Conservation (phyloP, 2,797 vertebrate genomes). For the Manis pentadactyla region DNA sequence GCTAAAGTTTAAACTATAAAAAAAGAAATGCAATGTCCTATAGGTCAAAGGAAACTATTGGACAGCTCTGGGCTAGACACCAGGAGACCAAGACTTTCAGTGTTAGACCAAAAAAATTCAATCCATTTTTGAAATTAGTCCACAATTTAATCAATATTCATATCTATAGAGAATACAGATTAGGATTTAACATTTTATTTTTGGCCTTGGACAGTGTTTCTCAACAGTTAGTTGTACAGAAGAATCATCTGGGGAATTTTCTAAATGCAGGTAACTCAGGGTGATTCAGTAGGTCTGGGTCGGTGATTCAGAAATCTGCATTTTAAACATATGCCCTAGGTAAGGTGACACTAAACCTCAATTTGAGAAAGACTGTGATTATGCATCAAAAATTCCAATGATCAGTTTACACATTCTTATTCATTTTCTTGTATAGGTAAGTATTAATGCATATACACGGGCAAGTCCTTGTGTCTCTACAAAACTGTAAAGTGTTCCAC, state of each 20-base stretch:
- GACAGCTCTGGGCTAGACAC: neutral
- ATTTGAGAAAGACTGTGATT: constrained; percentile 58
- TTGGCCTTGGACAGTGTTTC: constrained; percentile 35
- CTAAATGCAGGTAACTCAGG: constrained; percentile 41
- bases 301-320: constrained; percentile 24
- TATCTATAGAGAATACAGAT: neutral
- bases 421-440: constrained; percentile 39
- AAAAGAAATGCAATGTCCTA: constrained; percentile 54
- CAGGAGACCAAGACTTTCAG: constrained; percentile 7
- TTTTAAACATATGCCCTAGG: constrained; percentile 38
- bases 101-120: constrained; percentile 22
- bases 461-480: constrained; percentile 3
- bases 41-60: constrained; percentile 50
- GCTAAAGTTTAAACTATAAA: constrained; percentile 60
- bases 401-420: constrained; percentile 22
- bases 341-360: constrained; percentile 22
- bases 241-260: constrained; percentile 30
- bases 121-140: constrained; percentile 21
- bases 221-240: constrained; percentile 53
- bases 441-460: neutral
- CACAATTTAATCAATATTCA: constrained; percentile 51
- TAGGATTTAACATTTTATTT: constrained; percentile 44
- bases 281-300: constrained; percentile 2
- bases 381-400: constrained; percentile 53
- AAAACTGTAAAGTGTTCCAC: constrained; percentile 22